Evolutionary conservation across 2,888 invertebrate genomes (phyloP).

Genomic region (Cordilura impudica): DNA sequence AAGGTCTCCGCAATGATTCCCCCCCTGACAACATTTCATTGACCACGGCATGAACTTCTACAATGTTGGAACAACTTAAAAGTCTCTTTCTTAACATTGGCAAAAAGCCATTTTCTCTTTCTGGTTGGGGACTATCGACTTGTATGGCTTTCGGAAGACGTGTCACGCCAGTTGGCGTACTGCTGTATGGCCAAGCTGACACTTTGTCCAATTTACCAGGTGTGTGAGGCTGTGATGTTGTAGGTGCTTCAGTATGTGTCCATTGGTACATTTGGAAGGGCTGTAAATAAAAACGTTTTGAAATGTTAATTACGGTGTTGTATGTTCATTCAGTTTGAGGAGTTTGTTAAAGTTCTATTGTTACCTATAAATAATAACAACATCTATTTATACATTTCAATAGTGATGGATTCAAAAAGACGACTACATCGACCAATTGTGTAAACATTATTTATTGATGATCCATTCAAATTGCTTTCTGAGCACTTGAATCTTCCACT

Average conservation of each 20-base stretch:
- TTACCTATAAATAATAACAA: not conserved
- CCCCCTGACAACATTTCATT: slow-evolving; percentile 70
- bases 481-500: not conserved
- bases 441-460: not conserved
- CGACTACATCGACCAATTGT: not conserved
- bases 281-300: slow-evolving; percentile 79
- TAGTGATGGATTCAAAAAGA: not conserved
- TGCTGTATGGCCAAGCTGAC: slow-evolving; percentile 85
- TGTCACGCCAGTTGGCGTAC: slow-evolving; percentile 69
- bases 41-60: slow-evolving; percentile 73
- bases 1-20: slow-evolving; percentile 69
- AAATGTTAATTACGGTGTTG: not conserved
- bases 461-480: not conserved
- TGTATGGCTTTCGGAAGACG: slow-evolving; percentile 65
- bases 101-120: slow-evolving; percentile 50
- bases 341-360: not conserved
- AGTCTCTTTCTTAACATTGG: slow-evolving; percentile 71
- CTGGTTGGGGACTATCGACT: slow-evolving; percentile 53
- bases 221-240: slow-evolving; percentile 84
- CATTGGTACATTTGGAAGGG: slow-evolving; percentile 94
- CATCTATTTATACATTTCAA: not conserved
- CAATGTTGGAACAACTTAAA: slow-evolving; percentile 72
- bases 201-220: slow-evolving; percentile 85
- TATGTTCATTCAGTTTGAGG: not conserved
- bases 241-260: slow-evolving; percentile 87